Base-by-base conservation (phyloP, 2,113 vertebrate genomes). In the Hystrix cristata region DNA sequence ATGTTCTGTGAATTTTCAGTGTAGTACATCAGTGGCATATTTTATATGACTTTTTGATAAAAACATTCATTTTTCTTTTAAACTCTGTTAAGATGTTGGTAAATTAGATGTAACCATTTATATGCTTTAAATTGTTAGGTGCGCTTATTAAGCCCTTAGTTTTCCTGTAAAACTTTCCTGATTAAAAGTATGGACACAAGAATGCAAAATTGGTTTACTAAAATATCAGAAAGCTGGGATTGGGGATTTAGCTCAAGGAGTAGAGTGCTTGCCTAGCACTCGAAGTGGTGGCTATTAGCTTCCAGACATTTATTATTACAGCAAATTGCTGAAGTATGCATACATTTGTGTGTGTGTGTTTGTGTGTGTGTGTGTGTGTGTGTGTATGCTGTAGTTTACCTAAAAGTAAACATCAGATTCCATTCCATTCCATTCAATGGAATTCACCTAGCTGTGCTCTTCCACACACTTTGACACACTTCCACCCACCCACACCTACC, bases 1-100 rank as follows among this genome's bases (percentile, higher is more conserved):
- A 19, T 96, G n/a, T 29, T 83, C 89, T 94, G 5, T 87, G 18
- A 65, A 82, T 79, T 97, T 96, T 76, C 16, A 97, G 90, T 72
- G 67, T 65, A 69, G 48, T 31, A 2, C 23, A 46, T 80, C 65
- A 53, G 15, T 76, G 25, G 1, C 10, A 21, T 59, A 38, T 51
- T 83, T 95, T 62, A 19, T 82, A 71, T 69, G 53, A 43, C 12
- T 81, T 85, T 78, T 84, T 76, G 92, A 55, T 94, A 76, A 88
- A 55, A 65, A 43, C 12, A 78, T 72, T 87, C 14, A 55, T 95
- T 71, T 86, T 55, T 29, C 62, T 87, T n/a, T 27, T 72, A 71
- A 94, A 82, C 92, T 67, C 46, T 86, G 46, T 60, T 86, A n/a
- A 84, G 69, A 69, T 85, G 0, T 65, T 89, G 25, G 43, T 64